Evolutionary conservation across 2,797 vertebrate species (phyloP).

Genomic region (Catharus ustulatus): DNA sequence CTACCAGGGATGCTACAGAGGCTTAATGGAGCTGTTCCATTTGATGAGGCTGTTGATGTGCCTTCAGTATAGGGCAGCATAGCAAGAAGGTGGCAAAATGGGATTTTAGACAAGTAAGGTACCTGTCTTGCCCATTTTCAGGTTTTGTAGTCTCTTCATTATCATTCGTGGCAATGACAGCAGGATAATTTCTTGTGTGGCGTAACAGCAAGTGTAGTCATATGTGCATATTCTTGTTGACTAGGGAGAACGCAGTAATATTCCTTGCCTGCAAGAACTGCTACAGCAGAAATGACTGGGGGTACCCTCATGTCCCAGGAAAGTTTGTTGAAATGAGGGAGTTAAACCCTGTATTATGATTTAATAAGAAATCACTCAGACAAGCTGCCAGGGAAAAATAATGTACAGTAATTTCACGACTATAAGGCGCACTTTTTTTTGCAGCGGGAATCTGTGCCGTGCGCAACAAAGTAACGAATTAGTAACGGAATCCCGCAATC

Average conservation of each 20-base stretch:
- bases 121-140: background rate
- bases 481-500: too few species aligned
- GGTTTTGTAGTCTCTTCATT: background rate
- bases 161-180: background rate
- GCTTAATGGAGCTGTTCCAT: background rate
- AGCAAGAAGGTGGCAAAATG: background rate
- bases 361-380: background rate
- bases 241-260: background rate
- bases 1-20: background rate
- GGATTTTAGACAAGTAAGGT: background rate
- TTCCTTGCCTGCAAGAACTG: background rate
- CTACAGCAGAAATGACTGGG: background rate
- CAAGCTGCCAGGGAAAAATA: background rate
- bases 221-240: background rate
- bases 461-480: too few species aligned
- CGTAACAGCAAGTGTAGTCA: background rate
- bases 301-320: background rate
- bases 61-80: background rate
- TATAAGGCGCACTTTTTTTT: too few species aligned
- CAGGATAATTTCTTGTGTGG: background rate
- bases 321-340: background rate
- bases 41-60: background rate
- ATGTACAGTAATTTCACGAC: background rate
- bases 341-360: background rate
- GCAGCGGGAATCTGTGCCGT: too few species aligned